Percentiles rank a stretch among this genome's conserved stretches.
phyloP scores from a whole-genome alignment of 2,113 vertebrate species.

The Poecilia latipinna region DNA sequence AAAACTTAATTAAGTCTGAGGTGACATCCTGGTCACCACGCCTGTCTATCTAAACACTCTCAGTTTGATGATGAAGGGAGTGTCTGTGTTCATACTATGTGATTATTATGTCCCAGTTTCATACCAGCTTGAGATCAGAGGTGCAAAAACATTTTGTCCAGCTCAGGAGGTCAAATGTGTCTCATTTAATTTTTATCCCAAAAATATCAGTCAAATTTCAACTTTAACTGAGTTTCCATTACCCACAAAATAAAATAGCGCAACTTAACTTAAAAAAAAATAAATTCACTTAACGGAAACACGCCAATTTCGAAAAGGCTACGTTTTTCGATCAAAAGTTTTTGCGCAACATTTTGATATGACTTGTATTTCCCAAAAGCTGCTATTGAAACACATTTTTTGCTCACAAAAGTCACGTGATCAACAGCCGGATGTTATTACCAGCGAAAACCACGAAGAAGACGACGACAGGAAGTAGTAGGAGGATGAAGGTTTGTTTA shows the following conservation, averaged over 20 bases:
- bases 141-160: background rate
- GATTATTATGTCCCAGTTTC: constrained; percentile 27
- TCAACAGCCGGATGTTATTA: too few relatives aligned
- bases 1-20: background rate
- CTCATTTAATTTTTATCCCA: background rate
- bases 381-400: too few relatives aligned
- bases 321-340: background rate
- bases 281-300: too few relatives aligned
- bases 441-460: too few relatives aligned
- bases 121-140: background rate
- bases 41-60: constrained; percentile 68
- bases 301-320: too few relatives aligned
- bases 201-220: background rate
- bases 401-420: too few relatives aligned
- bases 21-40: constrained; percentile 64
- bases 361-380: background rate
- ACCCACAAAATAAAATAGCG: too few relatives aligned
- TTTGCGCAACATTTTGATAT: too few relatives aligned
- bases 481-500: too few relatives aligned
- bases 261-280: too few relatives aligned
- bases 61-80: constrained; percentile 46
- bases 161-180: background rate
- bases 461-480: too few relatives aligned
- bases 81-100: constrained; percentile 31
- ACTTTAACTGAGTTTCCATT: too few relatives aligned